Evolutionary conservation across 2,113 vertebrate species (phyloP), one percentile per base, ranked within the genome.

Genomic region (human): DNA sequence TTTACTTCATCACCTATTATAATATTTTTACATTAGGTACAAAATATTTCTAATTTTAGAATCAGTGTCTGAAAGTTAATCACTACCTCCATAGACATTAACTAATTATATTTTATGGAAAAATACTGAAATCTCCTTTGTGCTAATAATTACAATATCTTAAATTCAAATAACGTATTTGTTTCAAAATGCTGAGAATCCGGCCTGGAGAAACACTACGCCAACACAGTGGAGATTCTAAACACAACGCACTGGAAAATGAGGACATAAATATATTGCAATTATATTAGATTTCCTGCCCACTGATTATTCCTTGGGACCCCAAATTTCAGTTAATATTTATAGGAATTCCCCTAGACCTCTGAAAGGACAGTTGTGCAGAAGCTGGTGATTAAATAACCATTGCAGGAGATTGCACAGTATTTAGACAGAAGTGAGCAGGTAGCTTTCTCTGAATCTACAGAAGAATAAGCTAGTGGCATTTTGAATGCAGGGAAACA

Each of bases 401-500:
- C 12, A 38, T 27, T 8, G 52, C 45, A 96, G 50, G 40, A 18
- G 40, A 18, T 5, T 6, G 16, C 20, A 50, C 1, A 12, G 30
- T 2, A 9, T 8, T 1, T 1, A 66, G 40, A 48, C 14, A 5
- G 50, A 94, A 78, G 48, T 8, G 35, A 83, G 14, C 25, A 55
- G 32, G 66, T 8, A 40, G 18, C 48, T 85, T 45, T 95, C 84
- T 73, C 40, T 43, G 45, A 78, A 68, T 57, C 61, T 17, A 35
- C 9, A 35, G 14, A 27, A n/a, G 61, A 18, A 50, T 4, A 32
- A 93, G 61, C 14, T 61, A 22, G 14, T 2, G 57, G 91, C 78
- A 12, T 68, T 80, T 13, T 83, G 40, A 92, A 96, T 25, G 30
- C 73, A 89, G 57, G 30, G 55, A 82, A 94, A 95, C 73, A 97